Conservation (phyloP, 2,797 vertebrate genomes). For the Characodon lateralis region DNA sequence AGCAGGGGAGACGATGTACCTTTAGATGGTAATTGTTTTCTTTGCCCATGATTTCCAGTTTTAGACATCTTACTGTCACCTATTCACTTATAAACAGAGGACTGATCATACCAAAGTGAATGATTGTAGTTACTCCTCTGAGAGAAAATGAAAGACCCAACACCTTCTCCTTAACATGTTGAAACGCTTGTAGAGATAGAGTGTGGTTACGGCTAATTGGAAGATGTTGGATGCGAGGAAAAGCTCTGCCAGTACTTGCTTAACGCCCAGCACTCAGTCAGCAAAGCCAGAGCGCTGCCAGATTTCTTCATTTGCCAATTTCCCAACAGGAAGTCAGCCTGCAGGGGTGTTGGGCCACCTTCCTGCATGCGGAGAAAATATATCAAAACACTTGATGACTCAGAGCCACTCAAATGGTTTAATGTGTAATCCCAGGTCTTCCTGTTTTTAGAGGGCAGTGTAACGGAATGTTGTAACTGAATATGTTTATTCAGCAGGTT, state of each 20-base stretch:
- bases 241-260: conserved; percentile 20
- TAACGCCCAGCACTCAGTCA: conserved; percentile 23
- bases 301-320: not conserved
- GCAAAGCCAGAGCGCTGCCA: conserved; percentile 20
- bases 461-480: not conserved
- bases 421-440: not conserved
- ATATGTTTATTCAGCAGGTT: not conserved
- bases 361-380: conserved; percentile 15
- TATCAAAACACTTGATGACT: conserved; percentile 32
- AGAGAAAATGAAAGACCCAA: not conserved
- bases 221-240: conserved; percentile 32
- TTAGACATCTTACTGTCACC: not conserved
- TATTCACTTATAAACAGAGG: not conserved
- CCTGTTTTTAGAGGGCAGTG: not conserved
- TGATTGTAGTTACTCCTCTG: not conserved
- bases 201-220: conserved; percentile 1
- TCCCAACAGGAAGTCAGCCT: conserved; percentile 34
- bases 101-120: not conserved
- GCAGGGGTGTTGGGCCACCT: conserved; percentile 30
- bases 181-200: not conserved
- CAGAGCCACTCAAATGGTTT: conserved; percentile 8
- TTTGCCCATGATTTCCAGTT: too few relatives aligned
- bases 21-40: too few relatives aligned
- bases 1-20: not conserved
- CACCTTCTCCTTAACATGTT: not conserved